A percentile compares a stretch with the other conserved stretches of the same genome.
Evolutionary conservation across 2,113 vertebrate genomes (phyloP).

Genomic region (Sylvilagus bachmani): DNA sequence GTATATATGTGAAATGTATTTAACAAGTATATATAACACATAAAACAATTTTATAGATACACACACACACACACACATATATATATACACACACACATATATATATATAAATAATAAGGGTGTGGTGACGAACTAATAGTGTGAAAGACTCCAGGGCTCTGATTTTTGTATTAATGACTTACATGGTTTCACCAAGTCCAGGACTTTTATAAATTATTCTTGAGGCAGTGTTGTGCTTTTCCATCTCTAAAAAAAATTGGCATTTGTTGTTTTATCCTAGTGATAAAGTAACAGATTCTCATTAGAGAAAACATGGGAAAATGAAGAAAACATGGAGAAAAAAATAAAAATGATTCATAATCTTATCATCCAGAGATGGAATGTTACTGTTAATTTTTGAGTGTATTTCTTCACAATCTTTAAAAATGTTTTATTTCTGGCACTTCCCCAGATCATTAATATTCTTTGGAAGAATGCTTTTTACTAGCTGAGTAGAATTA

Average conservation of each 20-base stretch:
- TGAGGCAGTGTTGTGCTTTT: not conserved
- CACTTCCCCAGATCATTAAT: not conserved
- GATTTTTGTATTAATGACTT: conserved; percentile 20
- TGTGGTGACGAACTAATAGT: not conserved
- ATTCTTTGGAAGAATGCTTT: conserved; percentile 38
- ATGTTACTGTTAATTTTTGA: conserved; percentile 29
- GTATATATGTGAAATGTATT: too few species aligned
- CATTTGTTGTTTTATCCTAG: not conserved
- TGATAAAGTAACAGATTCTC: conserved; percentile 35
- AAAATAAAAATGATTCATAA: not conserved
- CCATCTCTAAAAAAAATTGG: not conserved
- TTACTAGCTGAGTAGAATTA: conserved; percentile 10
- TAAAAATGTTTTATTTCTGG: not conserved
- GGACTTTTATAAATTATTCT: conserved; percentile 28
- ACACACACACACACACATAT: too few species aligned
- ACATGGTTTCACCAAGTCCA: not conserved
- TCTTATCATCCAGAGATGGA: conserved; percentile 34
- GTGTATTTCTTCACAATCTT: conserved; percentile 49
- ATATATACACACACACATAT: too few species aligned
- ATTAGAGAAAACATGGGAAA: conserved; percentile 49
- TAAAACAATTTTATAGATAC: too few species aligned
- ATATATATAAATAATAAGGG: not conserved
- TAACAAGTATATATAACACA: not conserved
- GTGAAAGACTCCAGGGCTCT: not conserved
- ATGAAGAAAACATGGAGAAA: not conserved